Base-by-base conservation (phyloP, 1,140 invertebrate species). In the roundworm (Caenorhabditis elegans) region DNA sequence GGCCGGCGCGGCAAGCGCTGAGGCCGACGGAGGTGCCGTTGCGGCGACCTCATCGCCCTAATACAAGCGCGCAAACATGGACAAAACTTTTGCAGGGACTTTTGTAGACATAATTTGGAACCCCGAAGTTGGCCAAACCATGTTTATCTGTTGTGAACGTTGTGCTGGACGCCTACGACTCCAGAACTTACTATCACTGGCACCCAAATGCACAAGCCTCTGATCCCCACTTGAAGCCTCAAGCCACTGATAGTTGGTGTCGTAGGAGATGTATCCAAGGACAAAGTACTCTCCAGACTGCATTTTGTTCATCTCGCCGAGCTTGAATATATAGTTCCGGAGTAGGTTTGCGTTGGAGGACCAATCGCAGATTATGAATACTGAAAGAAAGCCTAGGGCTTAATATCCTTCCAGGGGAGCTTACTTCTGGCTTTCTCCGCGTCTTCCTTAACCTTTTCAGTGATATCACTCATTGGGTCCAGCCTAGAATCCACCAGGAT, bases 251-350 rank as follows among this genome's bases (percentile, higher is more conserved):
- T 49, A 77, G 15, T 77, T 77, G 6, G 26, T 51, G 46, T 31
- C 46, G 11, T 77, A 77, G 22, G 46, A 24, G 15, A 77, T 17
- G 17, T 19, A 77, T 0, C 46, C 76, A 31, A 77, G 6, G 2
- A 77, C 76, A 22, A 77, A 77, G 11, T 77, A 77, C 43, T 77
- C 76, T 26, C 76, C 76, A 0, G 76, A 49, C 19, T 77, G 76
- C 46, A 77, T 49, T 49, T 77, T 77, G 19, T 51, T 51, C 11
- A 77, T 2, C 26, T 77, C 48, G 8, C 46, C 76, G 17, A 77
- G 26, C 15, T 31, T 36, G 31, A 34, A 77, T 11, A 49, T 28
- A 28, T 77, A 77, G 11, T 48, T 49, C 34, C 46, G 76, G 8
- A 77, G 48, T 0, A 77, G 76, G 17, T 34, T 49, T 5, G 76